phyloP scores from a whole-genome alignment of 2,797 vertebrate species.

The Phataginus tetradactyla region DNA sequence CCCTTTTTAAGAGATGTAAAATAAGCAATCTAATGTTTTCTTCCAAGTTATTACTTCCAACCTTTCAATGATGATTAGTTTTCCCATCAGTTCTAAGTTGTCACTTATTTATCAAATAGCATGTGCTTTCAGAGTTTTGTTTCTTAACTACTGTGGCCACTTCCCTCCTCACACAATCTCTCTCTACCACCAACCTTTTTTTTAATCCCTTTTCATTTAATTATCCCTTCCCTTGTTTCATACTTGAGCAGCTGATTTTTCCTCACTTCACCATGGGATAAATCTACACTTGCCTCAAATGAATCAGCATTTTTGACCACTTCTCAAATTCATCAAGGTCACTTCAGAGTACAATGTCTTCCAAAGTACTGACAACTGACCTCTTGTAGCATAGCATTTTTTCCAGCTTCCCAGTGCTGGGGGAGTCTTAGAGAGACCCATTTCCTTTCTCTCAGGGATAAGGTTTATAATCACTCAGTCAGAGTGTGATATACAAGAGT shows the following conservation, averaged over 20 bases:
- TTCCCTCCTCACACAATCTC: neutral
- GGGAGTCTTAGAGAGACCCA: neutral
- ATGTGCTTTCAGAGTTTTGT: neutral
- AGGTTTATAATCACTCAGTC: neutral
- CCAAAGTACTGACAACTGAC: neutral
- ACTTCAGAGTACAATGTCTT: neutral
- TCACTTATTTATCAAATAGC: neutral
- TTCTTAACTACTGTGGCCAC: neutral
- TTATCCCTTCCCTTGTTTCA: neutral
- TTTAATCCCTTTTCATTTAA: neutral
- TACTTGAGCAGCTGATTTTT: neutral
- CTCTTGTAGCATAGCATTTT: neutral
- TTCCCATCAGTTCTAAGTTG: neutral
- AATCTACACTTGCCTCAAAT: neutral
- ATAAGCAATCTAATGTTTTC: neutral
- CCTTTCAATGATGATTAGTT: neutral
- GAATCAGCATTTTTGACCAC: neutral
- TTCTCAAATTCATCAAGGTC: conserved; percentile 22
- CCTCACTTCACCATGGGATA: neutral
- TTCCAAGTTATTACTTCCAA: conserved; percentile 9
- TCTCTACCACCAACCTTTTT: neutral
- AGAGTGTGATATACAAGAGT: neutral
- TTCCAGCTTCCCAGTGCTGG: neutral
- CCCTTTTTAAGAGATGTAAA: neutral
- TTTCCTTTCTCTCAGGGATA: neutral